Percentiles rank a stretch among this genome's conserved stretches.
Conservation (phyloP, 2,888 invertebrate species). For the Apantesis nais region DNA sequence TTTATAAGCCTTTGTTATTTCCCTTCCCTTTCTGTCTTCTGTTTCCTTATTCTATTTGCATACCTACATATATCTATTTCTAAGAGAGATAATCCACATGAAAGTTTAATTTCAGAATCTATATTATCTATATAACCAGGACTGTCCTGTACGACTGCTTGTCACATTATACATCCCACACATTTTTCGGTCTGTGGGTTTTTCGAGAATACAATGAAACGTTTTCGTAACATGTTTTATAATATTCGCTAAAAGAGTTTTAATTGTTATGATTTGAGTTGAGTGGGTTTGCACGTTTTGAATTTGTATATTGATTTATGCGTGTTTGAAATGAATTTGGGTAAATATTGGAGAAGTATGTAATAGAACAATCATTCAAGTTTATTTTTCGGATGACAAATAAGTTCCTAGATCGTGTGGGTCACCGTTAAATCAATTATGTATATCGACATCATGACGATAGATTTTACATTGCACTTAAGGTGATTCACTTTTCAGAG, state of each 20-base stretch:
- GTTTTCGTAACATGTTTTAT: slow-evolving; percentile 24
- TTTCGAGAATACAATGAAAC: slow-evolving; percentile 20
- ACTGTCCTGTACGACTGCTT: slow-evolving; percentile 23
- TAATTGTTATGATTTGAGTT: slow-evolving; percentile 35
- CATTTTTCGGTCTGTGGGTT: slow-evolving; percentile 30
- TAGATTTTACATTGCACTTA: too few species aligned
- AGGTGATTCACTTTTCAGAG: too few species aligned
- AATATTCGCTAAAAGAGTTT: slow-evolving; percentile 37
- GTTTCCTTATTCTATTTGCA: too few species aligned
- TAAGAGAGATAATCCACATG: too few species aligned
- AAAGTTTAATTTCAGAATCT: too few species aligned
- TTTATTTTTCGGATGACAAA: background rate
- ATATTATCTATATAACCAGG: slow-evolving; percentile 8
- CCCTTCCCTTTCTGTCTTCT: too few species aligned
- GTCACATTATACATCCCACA: slow-evolving; percentile 42
- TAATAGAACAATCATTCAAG: background rate
- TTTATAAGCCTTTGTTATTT: too few species aligned
- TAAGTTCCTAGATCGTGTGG: background rate
- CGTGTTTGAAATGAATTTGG: background rate
- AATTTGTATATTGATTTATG: slow-evolving; percentile 3
- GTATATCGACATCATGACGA: background rate
- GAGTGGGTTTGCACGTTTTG: slow-evolving; percentile 8
- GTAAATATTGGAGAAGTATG: background rate
- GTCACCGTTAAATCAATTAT: background rate
- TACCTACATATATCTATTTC: too few species aligned